These are phyloP conservation scores for Venusia cambrica DNA, from an alignment of 2,888 invertebrate species.

Conservation along the genomic window DNA sequence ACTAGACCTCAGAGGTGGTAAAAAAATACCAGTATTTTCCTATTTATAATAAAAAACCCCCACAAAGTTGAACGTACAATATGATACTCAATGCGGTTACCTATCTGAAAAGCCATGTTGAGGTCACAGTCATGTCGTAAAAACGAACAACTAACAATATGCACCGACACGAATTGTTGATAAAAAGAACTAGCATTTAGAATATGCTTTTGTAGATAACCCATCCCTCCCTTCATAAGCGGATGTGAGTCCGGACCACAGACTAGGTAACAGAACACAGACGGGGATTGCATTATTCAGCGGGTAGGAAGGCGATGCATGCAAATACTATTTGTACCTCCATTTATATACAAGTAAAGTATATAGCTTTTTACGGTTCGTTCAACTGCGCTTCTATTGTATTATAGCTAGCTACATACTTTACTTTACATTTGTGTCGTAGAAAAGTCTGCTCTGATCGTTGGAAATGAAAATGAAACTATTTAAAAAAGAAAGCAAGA, in stretches of 20 bases:
- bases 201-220: constrained; percentile 13
- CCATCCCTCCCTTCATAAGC: constrained; percentile 15
- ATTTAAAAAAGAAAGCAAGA: no score
- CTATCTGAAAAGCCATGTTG: no score
- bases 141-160: no score
- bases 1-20: no score
- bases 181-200: constrained; percentile 7
- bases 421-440: constrained; percentile 1
- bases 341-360: constrained; percentile 14
- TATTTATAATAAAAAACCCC: no score
- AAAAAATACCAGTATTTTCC: no score
- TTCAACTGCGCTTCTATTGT: constrained; percentile 16
- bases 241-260: constrained; percentile 26
- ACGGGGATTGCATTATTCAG: constrained; percentile 61
- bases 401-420: constrained; percentile 3
- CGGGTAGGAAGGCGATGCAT: constrained; percentile 52
- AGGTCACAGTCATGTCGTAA: no score
- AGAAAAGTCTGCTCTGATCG: no score
- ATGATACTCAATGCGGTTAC: no score
- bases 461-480: no score
- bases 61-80: no score
- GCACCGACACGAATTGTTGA: constrained; percentile 1
- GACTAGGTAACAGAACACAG: constrained; percentile 17
- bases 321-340: constrained; percentile 38
- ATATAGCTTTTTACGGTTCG: constrained; percentile 18